phyloP scores from a whole-genome alignment of 2,797 vertebrate genomes.

The Morelia viridis region DNA sequence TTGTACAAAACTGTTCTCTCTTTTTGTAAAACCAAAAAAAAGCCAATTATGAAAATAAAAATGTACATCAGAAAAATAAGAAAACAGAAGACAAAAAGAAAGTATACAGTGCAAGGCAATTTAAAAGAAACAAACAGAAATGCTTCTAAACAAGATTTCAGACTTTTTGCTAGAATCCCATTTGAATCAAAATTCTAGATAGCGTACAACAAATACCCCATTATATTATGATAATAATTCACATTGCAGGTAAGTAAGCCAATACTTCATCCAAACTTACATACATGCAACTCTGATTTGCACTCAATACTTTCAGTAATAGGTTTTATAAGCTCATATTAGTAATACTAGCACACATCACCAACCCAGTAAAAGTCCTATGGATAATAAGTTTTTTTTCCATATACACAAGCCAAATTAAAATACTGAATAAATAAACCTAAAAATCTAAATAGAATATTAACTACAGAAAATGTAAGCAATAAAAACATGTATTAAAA shows the following conservation, averaged over 20 bases:
- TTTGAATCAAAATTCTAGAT: conserved; percentile 49
- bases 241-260: not conserved
- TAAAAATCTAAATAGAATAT: conserved; percentile 47
- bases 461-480: conserved; percentile 41
- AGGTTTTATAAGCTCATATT: not conserved
- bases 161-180: conserved; percentile 34
- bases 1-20: conserved; percentile 16
- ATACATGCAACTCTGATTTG: not conserved
- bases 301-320: not conserved
- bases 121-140: conserved; percentile 32
- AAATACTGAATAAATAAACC: conserved; percentile 47
- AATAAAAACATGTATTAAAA: conserved; percentile 42
- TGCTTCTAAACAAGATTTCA: conserved; percentile 40
- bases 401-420: conserved; percentile 46
- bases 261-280: not conserved
- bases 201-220: conserved; percentile 31
- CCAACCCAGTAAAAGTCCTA: conserved; percentile 44
- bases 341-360: conserved; percentile 55
- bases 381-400: not conserved
- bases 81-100: conserved; percentile 60
- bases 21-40: conserved; percentile 3
- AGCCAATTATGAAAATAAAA: conserved; percentile 49
- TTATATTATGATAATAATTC: conserved; percentile 21
- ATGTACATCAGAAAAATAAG: conserved; percentile 74
- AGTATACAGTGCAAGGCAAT: conserved; percentile 37